These are phyloP conservation scores for Lamprologus sp. DNA, from an alignment of 2,113 vertebrate species.

Conservation along the genomic window DNA sequence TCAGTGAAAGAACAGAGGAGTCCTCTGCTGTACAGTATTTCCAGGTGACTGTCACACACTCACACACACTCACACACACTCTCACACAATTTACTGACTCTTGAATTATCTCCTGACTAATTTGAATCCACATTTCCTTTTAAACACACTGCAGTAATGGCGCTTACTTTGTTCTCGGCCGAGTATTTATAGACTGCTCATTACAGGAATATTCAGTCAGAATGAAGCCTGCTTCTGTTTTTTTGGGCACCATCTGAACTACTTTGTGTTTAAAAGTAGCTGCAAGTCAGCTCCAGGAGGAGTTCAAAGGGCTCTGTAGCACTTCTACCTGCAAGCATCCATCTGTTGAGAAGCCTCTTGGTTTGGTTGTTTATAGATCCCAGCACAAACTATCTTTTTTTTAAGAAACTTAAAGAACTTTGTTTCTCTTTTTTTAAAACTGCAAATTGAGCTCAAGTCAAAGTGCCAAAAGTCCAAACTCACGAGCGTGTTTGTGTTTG, in stretches of 20 bases:
- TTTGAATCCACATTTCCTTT: background rate
- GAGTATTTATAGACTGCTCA: background rate
- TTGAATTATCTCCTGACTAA: background rate
- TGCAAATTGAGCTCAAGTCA: background rate
- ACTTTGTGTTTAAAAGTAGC: background rate
- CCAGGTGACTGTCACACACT: constrained; percentile 73
- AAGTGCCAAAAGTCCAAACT: background rate
- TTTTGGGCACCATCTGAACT: background rate
- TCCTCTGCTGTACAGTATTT: constrained; percentile 97
- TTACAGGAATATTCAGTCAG: background rate
- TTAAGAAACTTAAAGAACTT: background rate
- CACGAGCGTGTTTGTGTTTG: background rate
- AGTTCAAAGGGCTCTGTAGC: background rate
- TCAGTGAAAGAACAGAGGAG: constrained; percentile 93
- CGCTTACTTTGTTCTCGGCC: background rate
- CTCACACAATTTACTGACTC: rapidly evolving
- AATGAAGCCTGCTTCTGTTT: background rate
- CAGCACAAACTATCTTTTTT: background rate
- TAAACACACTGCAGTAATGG: background rate
- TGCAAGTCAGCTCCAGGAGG: background rate
- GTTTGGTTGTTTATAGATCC: background rate
- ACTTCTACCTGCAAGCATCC: background rate
- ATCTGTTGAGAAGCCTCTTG: background rate
- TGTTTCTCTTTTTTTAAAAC: background rate
- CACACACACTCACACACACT: background rate